phyloP scores from a whole-genome alignment of 1,140 invertebrate genomes.

The Kradibia gibbosae region DNA sequence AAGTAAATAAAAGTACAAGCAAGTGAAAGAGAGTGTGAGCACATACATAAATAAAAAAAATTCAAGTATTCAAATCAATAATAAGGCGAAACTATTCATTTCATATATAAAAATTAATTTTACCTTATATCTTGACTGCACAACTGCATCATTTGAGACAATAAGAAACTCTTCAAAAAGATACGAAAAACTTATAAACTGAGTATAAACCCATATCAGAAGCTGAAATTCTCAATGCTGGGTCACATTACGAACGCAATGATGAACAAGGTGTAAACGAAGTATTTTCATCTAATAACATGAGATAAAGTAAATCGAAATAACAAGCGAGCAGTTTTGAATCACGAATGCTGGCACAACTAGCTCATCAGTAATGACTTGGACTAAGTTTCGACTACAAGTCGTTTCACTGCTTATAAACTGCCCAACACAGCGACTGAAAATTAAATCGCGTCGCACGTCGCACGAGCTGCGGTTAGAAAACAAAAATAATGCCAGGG shows the following conservation, averaged over 20 bases:
- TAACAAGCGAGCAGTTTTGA: background rate
- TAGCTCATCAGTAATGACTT: background rate
- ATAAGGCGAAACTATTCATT: no score
- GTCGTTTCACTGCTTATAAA: conserved; percentile 33
- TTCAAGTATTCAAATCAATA: no score
- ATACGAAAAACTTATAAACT: no score
- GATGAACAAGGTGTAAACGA: background rate
- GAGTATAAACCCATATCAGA: no score
- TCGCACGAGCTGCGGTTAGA: background rate
- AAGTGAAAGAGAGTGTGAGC: background rate
- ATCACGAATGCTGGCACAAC: background rate
- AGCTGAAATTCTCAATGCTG: no score
- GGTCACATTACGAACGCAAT: background rate
- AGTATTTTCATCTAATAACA: background rate
- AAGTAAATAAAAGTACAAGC: no score
- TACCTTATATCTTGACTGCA: no score
- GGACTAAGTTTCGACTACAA: conserved; percentile 21
- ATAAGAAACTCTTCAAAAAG: no score
- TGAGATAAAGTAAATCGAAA: conserved; percentile 11
- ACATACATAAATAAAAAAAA: background rate
- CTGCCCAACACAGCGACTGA: background rate
- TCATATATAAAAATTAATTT: no score
- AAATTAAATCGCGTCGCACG: conserved; percentile 45
- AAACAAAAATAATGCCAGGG: background rate
- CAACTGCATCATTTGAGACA: no score